Percentiles rank a stretch among this genome's conserved stretches.
These are phyloP conservation scores for Artibeus jamaicensis DNA, from an alignment of 2,797 vertebrate genomes.

Conservation along the genomic window DNA sequence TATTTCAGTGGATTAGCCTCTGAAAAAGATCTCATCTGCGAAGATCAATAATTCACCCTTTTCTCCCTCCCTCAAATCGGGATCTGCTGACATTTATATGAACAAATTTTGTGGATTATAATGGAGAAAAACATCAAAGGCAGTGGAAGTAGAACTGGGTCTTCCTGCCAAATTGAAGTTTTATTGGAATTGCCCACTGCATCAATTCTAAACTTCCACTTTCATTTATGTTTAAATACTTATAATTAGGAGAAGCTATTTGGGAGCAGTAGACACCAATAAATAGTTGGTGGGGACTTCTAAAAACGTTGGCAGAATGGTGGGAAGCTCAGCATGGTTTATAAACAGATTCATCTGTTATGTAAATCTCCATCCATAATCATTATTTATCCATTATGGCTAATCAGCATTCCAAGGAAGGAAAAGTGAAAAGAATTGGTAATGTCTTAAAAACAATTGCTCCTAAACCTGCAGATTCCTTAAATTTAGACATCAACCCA, in stretches of 20 bases:
- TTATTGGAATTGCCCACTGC: slow-evolving; percentile 54
- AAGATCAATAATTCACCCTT: slow-evolving; percentile 32
- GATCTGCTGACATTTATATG: neutral
- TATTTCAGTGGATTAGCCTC: slow-evolving; percentile 42
- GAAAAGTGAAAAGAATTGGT: slow-evolving; percentile 24
- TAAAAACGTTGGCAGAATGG: slow-evolving; percentile 52
- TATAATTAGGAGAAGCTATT: slow-evolving; percentile 56
- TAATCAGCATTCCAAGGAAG: slow-evolving; percentile 63
- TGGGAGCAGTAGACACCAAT: slow-evolving; percentile 47
- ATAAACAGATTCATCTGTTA: slow-evolving; percentile 61
- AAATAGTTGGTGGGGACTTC: slow-evolving; percentile 45
- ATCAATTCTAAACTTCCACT: slow-evolving; percentile 53
- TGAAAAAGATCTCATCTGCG: slow-evolving; percentile 42
- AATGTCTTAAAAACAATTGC: slow-evolving; percentile 43
- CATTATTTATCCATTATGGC: slow-evolving; percentile 61
- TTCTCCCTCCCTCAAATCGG: neutral
- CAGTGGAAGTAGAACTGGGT: neutral
- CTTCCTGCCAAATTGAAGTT: slow-evolving; percentile 53
- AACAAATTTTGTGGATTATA: slow-evolving; percentile 41
- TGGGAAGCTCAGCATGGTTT: slow-evolving; percentile 40
- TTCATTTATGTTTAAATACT: slow-evolving; percentile 68
- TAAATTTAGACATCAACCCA: slow-evolving; percentile 38
- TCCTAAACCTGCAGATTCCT: slow-evolving; percentile 38
- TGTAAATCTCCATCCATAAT: slow-evolving; percentile 58
- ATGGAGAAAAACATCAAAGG: slow-evolving; percentile 46